phyloP scores from a whole-genome alignment of 2,888 invertebrate species.

The Trichogramma dendrolimi region DNA sequence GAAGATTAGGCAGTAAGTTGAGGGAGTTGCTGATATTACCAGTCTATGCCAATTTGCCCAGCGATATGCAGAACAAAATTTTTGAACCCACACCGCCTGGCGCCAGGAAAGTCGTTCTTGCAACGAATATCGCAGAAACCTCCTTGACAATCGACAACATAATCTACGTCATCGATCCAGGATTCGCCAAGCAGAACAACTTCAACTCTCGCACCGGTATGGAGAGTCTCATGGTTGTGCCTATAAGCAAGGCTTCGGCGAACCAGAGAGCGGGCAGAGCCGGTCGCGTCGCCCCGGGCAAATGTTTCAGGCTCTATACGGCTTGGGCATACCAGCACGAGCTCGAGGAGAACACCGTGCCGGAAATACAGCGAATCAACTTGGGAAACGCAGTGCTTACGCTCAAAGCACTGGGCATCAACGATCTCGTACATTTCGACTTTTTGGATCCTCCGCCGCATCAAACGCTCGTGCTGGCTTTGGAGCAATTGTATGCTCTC shows the following conservation, averaged over 20 bases:
- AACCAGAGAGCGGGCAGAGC: conserved; percentile 90
- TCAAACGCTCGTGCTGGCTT: conserved; percentile 84
- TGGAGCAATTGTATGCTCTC: conserved; percentile 95
- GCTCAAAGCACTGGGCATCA: conserved; percentile 93
- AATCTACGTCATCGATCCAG: conserved; percentile 98
- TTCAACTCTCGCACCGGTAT: conserved; percentile 97
- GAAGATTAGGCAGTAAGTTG: conserved; percentile 88
- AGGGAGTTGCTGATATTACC: conserved; percentile 89
- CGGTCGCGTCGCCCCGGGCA: conserved; percentile 93
- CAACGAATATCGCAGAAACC: conserved; percentile 99
- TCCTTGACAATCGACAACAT: conserved; percentile 98
- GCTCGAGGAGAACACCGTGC: conserved; percentile 94
- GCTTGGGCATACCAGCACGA: conserved; percentile 99
- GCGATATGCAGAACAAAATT: conserved; percentile 98
- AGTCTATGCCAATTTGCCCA: conserved; percentile 96
- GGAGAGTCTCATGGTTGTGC: conserved; percentile 98
- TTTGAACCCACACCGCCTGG: conserved; percentile 96
- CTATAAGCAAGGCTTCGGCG: conserved; percentile 95
- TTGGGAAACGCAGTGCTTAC: conserved; percentile 94
- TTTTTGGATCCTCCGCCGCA: conserved; percentile 97
- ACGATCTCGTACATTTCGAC: conserved; percentile 97
- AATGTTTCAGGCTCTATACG: conserved; percentile 96
- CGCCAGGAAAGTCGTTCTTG: conserved; percentile 91
- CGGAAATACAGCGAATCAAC: conserved; percentile 98
- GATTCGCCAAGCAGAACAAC: conserved; percentile 98